Evolutionary conservation across 2,888 invertebrate genomes (phyloP).

Genomic region (Caradrina kadenii): DNA sequence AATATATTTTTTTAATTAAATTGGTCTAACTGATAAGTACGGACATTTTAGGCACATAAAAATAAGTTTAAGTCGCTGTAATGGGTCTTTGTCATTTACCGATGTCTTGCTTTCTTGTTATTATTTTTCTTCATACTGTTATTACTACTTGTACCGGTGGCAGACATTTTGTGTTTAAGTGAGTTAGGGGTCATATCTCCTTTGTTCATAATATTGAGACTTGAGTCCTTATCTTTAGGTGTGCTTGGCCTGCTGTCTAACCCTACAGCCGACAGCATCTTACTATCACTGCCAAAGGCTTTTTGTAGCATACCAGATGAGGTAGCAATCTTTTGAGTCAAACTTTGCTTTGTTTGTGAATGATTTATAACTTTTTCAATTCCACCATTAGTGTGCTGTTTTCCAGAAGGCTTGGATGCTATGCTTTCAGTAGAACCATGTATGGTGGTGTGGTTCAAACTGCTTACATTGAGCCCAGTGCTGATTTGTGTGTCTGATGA

Average conservation of each 20-base stretch:
- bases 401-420: slow-evolving; percentile 87
- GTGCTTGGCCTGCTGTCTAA: slow-evolving; percentile 87
- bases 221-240: slow-evolving; percentile 86
- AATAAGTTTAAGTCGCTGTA: slow-evolving; percentile 28
- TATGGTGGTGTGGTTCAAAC: slow-evolving; percentile 86
- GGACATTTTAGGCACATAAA: slow-evolving; percentile 42
- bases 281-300: slow-evolving; percentile 83
- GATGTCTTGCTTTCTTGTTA: slow-evolving; percentile 95
- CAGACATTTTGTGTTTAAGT: slow-evolving; percentile 88
- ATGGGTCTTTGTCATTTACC: slow-evolving; percentile 85
- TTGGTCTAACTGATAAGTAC: slow-evolving; percentile 60
- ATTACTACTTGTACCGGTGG: slow-evolving; percentile 78
- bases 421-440: slow-evolving; percentile 89
- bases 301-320: slow-evolving; percentile 85
- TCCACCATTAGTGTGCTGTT: slow-evolving; percentile 87
- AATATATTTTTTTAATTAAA: slow-evolving; percentile 43
- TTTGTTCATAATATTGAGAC: slow-evolving; percentile 77
- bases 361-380: slow-evolving; percentile 84
- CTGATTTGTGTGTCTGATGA: slow-evolving; percentile 93
- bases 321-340: slow-evolving; percentile 83
- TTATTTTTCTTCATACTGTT: slow-evolving; percentile 93
- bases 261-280: slow-evolving; percentile 83
- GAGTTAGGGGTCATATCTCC: slow-evolving; percentile 83
- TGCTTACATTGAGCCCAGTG: slow-evolving; percentile 83
- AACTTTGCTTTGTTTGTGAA: slow-evolving; percentile 81